Base-by-base conservation (phyloP, 2,113 vertebrate species). In the Oophaga pumilio region DNA sequence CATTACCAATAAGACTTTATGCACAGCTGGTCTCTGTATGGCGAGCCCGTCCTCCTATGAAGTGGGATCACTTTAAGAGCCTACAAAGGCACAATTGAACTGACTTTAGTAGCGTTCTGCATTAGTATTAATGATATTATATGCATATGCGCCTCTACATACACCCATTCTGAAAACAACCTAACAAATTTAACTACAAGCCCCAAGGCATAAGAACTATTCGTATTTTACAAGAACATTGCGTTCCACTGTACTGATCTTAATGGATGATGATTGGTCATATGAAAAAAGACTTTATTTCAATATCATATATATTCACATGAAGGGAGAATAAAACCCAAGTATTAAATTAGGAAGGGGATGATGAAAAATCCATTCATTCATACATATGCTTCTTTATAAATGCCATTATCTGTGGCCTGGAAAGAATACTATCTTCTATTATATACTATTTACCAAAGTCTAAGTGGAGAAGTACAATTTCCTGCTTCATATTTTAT, bases 171-270 rank as follows among this genome's bases (percentile, higher is more conserved):
- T 64, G 13, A 20, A 74, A 85, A 59, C 59, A 64, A 22, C 60
- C 43, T 85, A 50, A 85, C 73, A 62, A 43, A 60, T 76, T 86
- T 52, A 66, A 50, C 71, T 33, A 43, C 43, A 18, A 26, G 22
- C 84, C 84, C 84, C 14, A 53, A 59, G 77, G 84, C 59, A 43
- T 56, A 50, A 86, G 24, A 64, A 66, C 66, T 78, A 66, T 86
- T 33, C 26, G 20, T 62, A 78, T 53, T 86, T 86, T 28, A 66
- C 56, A 12, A 20, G 69, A 4, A 60, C 50, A 60, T 76, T 53
- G 74, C n/a, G 28, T 77, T 62, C 57, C 49, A 24, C 33, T 14
- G 43, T 62, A 78, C 56, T 78, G 59, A 52, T 62, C 18, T 20
- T 52, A 68, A 86, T 86, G 74, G 49, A 86, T 53, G 43, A 77